Evolutionary conservation across 2,797 vertebrate species (phyloP).

Genomic region (Chelon labrosus): DNA sequence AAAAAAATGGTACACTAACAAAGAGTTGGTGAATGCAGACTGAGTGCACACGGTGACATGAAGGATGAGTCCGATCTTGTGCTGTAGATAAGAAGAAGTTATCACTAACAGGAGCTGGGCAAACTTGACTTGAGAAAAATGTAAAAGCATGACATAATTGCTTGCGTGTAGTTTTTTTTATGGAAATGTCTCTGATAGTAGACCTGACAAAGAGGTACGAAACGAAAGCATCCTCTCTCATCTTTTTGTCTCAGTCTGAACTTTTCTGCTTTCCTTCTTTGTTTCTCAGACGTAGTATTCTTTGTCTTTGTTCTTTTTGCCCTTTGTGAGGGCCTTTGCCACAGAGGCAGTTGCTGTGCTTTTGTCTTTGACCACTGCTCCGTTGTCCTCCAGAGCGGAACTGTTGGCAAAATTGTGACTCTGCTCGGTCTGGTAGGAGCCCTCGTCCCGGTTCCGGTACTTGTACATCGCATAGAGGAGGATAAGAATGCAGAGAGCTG

Average conservation of each 20-base stretch:
- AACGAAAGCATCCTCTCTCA: conserved; percentile 61
- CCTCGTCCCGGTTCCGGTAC: conserved; percentile 96
- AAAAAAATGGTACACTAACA: conserved; percentile 64
- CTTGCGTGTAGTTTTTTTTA: conserved; percentile 52
- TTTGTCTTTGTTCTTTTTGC: conserved; percentile 98
- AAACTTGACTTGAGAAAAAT: conserved; percentile 65
- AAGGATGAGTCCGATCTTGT: conserved; percentile 66
- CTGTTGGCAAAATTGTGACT: conserved; percentile 91
- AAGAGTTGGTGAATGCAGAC: conserved; percentile 65
- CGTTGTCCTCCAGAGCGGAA: conserved; percentile 90
- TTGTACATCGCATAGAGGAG: conserved; percentile 99
- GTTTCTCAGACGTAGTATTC: conserved; percentile 94
- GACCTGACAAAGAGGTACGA: conserved; percentile 55
- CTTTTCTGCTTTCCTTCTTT: conserved; percentile 22
- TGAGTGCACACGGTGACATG: conserved; percentile 62
- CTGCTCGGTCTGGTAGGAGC: conserved; percentile 96
- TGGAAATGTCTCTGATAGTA: conserved; percentile 58
- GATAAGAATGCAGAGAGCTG: conserved; percentile 97
- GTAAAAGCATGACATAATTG: conserved; percentile 56
- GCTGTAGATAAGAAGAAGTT: conserved; percentile 47
- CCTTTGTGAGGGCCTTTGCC: conserved; percentile 91
- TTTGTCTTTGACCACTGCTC: conserved; percentile 93
- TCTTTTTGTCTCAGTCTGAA: conserved; percentile 62
- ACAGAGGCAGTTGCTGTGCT: conserved; percentile 82
- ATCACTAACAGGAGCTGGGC: conserved; percentile 57